Base-by-base conservation (phyloP, 2,888 invertebrate genomes). In the Aromia moschata region DNA sequence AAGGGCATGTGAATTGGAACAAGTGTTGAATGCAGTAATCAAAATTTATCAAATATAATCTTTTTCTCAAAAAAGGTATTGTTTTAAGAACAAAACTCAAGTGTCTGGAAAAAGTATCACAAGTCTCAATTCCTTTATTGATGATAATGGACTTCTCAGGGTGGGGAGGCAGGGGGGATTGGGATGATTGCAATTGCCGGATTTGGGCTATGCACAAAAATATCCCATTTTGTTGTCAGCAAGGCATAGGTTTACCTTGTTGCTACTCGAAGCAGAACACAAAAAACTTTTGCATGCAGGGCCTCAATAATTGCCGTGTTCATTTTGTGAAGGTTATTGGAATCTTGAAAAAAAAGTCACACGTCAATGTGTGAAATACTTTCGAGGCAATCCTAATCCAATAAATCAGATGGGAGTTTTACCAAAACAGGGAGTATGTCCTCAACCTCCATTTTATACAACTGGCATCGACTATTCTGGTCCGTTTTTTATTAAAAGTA, bases 251-350 rank as follows among this genome's bases (percentile, higher is more conserved):
- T 25, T 25, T 25, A 9, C 25, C 9, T 25, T 25, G 9, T 25
- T 25, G 9, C 25, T 25, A 25, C 17, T 16, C 11, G 17, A 44
- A 18, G 5, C 44, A 44, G 30, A 58, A 9, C 56, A 58, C 37
- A 14, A 45, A 4, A 5, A 37, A 47, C 18, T 17, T 11, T 41
- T 20, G 11, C 56, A 46, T 33, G 56, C 56, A 1, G 58, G 58
- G 3, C 45, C 56, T 16, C 45, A 58, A 36, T 5, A 16, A 11
- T 5, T 36, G 5, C 12, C 46, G 10, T 14, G 57, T 15, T 31
- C 55, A 15, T 11, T 58, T n/a, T 4, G 58, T 9, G 20, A 45
- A 58, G 20, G 30, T 9, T 49, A 52, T 58, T 60, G 60, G 60
- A 44, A 43, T 14, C 16, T 43, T 53, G 12, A 33, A 11, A 47